Evolutionary conservation across 2,113 vertebrate genomes (phyloP).

Genomic region (Anoplopoma fimbria): DNA sequence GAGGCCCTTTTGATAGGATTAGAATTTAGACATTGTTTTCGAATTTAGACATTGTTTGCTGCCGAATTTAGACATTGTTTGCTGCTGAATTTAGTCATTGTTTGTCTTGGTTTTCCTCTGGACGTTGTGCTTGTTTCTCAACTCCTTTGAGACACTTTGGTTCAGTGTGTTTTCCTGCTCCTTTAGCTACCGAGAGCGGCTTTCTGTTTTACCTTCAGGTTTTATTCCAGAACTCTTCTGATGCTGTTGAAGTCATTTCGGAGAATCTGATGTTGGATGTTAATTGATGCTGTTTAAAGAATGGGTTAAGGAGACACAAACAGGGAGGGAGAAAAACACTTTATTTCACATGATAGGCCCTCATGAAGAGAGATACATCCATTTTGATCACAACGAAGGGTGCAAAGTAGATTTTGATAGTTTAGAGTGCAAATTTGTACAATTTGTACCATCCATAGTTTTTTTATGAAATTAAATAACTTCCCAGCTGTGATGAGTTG

Average conservation of each 20-base stretch:
- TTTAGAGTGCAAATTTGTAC: background rate
- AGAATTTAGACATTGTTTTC: conserved; percentile 31
- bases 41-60: too few species aligned
- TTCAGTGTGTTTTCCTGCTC: conserved; percentile 2
- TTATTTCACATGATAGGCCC: background rate
- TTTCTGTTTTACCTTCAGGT: conserved; percentile 1
- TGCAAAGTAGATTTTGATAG: background rate
- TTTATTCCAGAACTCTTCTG: background rate
- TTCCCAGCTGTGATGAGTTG: too few species aligned
- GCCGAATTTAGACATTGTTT: too few species aligned
- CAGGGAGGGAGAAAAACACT: background rate
- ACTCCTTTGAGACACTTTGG: background rate
- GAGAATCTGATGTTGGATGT: background rate
- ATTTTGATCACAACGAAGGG: background rate
- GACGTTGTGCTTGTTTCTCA: conserved; percentile 19
- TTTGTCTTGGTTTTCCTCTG: background rate
- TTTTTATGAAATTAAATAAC: background rate
- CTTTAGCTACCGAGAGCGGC: background rate
- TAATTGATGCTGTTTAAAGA: background rate
- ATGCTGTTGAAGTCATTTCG: background rate
- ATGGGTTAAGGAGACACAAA: background rate
- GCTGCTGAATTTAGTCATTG: conserved; percentile 25
- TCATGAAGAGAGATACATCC: background rate
- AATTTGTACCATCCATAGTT: background rate
- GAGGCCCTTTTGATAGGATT: conserved; percentile 29